phyloP scores from a whole-genome alignment of 2,888 invertebrate species.

The Rambutsinella grinnellia region DNA sequence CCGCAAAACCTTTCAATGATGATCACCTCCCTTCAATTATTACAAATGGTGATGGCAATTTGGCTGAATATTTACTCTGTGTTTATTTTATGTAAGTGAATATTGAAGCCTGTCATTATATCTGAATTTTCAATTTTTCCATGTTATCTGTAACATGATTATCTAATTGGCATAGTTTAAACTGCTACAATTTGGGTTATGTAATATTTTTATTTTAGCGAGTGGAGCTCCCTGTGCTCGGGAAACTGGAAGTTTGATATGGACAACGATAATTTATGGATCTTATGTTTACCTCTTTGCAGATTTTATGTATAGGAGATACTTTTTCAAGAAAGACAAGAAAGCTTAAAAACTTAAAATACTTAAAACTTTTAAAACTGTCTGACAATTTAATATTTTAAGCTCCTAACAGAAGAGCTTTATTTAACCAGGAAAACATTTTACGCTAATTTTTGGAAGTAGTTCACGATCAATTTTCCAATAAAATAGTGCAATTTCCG shows the following conservation, averaged over 20 bases:
- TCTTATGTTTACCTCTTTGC: slow-evolving; percentile 44
- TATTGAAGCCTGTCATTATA: too few species aligned
- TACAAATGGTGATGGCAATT: slow-evolving; percentile 95
- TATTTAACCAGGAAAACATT: too few species aligned
- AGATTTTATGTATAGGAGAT: slow-evolving; percentile 39
- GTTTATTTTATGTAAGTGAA: slow-evolving; percentile 70
- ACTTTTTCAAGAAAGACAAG: slow-evolving; percentile 31
- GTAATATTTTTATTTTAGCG: slow-evolving; percentile 11
- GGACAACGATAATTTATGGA: slow-evolving; percentile 32
- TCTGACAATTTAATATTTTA: too few species aligned
- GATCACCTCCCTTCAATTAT: slow-evolving; percentile 89
- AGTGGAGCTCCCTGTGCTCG: slow-evolving; percentile 30
- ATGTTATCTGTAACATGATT: too few species aligned
- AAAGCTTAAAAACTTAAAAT: too few species aligned
- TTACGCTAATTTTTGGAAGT: not conserved
- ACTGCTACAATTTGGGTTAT: too few species aligned
- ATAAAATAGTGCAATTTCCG: not conserved
- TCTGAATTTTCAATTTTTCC: too few species aligned
- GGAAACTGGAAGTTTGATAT: slow-evolving; percentile 24
- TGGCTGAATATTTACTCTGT: slow-evolving; percentile 90
- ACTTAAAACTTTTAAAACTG: too few species aligned
- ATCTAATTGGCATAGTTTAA: too few species aligned
- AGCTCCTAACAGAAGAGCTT: too few species aligned
- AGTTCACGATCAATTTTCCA: not conserved
- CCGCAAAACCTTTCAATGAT: slow-evolving; percentile 89